A percentile compares a stretch with the other conserved stretches of the same genome.
Evolutionary conservation across 2,888 invertebrate genomes (phyloP).

Genomic region (Rotaria socialis): DNA sequence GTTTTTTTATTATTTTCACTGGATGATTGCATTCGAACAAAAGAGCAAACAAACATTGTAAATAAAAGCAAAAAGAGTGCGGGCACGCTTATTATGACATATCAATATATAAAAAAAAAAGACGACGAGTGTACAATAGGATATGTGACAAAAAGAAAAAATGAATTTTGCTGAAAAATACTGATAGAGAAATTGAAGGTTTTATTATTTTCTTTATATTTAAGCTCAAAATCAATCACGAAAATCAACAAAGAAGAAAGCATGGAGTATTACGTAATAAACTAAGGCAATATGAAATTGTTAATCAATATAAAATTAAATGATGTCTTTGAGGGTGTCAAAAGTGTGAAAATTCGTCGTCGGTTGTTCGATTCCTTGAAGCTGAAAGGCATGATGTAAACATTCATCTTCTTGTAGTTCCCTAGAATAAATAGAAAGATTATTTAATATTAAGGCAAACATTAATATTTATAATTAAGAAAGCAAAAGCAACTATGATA

Average conservation of each 20-base stretch:
- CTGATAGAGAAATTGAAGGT: neutral
- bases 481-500: neutral
- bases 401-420: conserved; percentile 11
- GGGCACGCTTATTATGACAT: neutral
- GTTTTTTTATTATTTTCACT: neutral
- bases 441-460: too few species aligned
- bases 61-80: neutral
- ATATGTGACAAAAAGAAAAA: neutral
- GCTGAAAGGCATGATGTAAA: neutral
- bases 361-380: neutral
- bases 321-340: neutral
- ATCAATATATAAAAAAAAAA: neutral
- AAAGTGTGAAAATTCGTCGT: neutral
- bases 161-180: neutral
- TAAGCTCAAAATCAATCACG: neutral
- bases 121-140: neutral
- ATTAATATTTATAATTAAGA: neutral
- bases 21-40: neutral
- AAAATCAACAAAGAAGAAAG: neutral
- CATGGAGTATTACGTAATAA: neutral
- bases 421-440: neutral
- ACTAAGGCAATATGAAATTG: neutral
- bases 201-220: neutral
- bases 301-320: neutral
- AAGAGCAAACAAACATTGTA: neutral